A percentile compares a stretch with the other conserved stretches of the same genome.
phyloP scores from a whole-genome alignment of 1,140 invertebrate species.

The Chrysoperla carnea region DNA sequence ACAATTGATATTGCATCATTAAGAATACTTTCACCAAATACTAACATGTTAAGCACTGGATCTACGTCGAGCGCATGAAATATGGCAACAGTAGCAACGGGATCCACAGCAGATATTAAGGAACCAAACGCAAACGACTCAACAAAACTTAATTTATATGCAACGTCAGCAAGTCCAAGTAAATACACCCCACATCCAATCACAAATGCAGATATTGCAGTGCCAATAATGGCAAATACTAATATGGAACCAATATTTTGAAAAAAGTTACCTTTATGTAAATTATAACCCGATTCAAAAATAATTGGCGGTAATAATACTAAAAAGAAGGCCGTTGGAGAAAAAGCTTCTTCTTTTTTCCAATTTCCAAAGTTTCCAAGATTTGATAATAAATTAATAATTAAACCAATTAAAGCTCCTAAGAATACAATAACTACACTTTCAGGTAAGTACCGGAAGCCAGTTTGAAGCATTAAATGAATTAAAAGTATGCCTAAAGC shows the following conservation, averaged over 20 bases:
- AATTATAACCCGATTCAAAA: slow-evolving; percentile 96
- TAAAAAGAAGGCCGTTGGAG: slow-evolving; percentile 92
- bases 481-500: slow-evolving; percentile 86
- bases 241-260: slow-evolving; percentile 92
- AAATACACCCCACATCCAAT: slow-evolving; percentile 92
- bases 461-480: slow-evolving; percentile 85
- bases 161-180: slow-evolving; percentile 72
- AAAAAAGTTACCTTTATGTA: slow-evolving; percentile 98
- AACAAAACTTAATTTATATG: slow-evolving; percentile 81
- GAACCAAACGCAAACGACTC: slow-evolving; percentile 98
- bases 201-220: slow-evolving; percentile 84
- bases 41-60: slow-evolving; percentile 94
- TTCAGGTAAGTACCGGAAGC: slow-evolving; percentile 93
- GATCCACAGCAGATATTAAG: slow-evolving; percentile 96
- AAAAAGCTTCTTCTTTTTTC: slow-evolving; percentile 93
- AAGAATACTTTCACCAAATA: slow-evolving; percentile 94
- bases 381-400: slow-evolving; percentile 72
- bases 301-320: slow-evolving; percentile 96
- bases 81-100: slow-evolving; percentile 94
- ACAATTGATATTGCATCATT: slow-evolving; percentile 99
- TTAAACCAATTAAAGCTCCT: slow-evolving; percentile 78
- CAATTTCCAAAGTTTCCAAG: slow-evolving; percentile 82
- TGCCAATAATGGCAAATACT: slow-evolving; percentile 93
- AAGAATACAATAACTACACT: slow-evolving; percentile 94
- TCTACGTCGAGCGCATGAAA: slow-evolving; percentile 94